A percentile compares a stretch with the other conserved stretches of the same genome.
Conservation (phyloP, 2,797 vertebrate species). For the Crypturellus tataupa region DNA sequence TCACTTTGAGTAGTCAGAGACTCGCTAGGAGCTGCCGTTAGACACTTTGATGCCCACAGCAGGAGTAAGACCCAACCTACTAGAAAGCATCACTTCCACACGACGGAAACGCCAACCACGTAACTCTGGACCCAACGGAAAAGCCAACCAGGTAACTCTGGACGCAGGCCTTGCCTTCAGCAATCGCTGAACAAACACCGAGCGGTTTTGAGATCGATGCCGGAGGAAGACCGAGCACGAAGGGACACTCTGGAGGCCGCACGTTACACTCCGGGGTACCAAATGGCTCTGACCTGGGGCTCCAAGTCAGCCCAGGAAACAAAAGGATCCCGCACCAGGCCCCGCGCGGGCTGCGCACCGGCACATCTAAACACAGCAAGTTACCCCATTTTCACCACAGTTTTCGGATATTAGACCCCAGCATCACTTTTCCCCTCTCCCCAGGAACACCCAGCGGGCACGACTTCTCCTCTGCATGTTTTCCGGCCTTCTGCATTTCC, state of each 20-base stretch:
- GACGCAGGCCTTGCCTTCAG: neutral
- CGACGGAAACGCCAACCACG: neutral
- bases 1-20: neutral
- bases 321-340: neutral
- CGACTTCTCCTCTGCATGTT: neutral
- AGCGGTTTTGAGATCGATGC: neutral
- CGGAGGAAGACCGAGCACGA: neutral
- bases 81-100: neutral
- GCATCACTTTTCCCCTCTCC: neutral
- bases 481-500: neutral
- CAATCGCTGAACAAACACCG: neutral
- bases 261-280: rapidly evolving
- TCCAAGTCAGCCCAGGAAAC: neutral
- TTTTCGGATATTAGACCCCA: neutral
- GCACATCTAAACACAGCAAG: neutral
- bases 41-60: neutral
- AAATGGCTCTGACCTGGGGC: rapidly evolving
- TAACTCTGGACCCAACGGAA: neutral
- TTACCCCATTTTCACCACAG: neutral
- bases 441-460: slow-evolving; percentile 4
- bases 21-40: neutral
- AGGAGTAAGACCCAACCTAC: neutral
- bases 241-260: slow-evolving; percentile 13
- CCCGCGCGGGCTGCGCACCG: neutral
- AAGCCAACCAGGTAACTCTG: neutral